Conservation (phyloP, 1,140 invertebrate species). For the Contarinia nasturtii region DNA sequence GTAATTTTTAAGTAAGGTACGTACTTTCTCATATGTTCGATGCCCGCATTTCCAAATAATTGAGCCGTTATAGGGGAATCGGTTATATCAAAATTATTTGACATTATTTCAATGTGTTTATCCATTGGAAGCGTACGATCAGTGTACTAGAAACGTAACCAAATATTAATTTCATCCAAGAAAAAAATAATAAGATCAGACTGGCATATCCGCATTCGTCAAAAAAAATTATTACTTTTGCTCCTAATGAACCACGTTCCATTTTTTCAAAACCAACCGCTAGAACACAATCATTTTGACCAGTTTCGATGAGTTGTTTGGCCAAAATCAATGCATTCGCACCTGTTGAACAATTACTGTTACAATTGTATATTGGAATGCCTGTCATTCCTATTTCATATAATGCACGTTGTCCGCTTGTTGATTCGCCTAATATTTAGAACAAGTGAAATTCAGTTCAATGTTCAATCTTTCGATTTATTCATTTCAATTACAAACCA, state of each 20-base stretch:
- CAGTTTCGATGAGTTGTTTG: conserved; percentile 78
- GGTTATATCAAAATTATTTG: conserved; percentile 57
- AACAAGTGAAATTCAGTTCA: not conserved
- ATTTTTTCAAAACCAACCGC: conserved; percentile 98
- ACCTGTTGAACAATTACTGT: conserved; percentile 96
- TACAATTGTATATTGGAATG: conserved; percentile 95
- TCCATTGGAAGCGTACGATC: conserved; percentile 90
- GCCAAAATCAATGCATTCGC: conserved; percentile 78
- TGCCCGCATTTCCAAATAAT: conserved; percentile 89
- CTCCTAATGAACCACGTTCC: conserved; percentile 72
- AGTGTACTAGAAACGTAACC: conserved; percentile 34
- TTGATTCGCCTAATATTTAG: conserved; percentile 61
- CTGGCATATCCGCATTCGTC: not conserved
- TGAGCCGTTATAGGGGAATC: conserved; percentile 77
- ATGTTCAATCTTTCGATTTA: not conserved
- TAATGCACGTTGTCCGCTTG: conserved; percentile 82
- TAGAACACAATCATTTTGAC: conserved; percentile 67
- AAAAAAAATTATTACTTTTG: conserved; percentile 45
- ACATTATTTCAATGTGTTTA: conserved; percentile 75
- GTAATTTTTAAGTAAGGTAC: too few relatives aligned
- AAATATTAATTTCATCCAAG: not conserved
- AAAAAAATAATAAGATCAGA: not conserved
- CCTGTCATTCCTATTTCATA: conserved; percentile 93
- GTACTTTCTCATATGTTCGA: conserved; percentile 87
- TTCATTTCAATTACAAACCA: conserved; percentile 25